Percentiles rank a stretch among this genome's conserved stretches.
These are phyloP conservation scores for Oxycera nigricornis DNA, from an alignment of 2,888 invertebrate genomes.

Conservation along the genomic window DNA sequence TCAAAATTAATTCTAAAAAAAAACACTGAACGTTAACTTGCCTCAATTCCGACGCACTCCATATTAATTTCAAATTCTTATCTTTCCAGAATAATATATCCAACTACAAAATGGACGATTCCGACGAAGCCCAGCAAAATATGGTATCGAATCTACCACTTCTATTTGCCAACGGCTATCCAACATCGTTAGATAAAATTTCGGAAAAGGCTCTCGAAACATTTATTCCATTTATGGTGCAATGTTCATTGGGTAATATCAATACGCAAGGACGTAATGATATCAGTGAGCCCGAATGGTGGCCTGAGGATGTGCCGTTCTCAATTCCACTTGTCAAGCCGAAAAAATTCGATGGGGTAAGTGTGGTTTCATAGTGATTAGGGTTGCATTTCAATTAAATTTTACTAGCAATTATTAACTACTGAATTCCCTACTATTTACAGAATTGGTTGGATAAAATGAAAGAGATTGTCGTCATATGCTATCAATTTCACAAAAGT, in stretches of 20 bases:
- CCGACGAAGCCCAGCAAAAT: conserved; percentile 53
- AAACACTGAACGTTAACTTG: no score
- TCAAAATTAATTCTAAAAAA: no score
- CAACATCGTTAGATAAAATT: conserved; percentile 71
- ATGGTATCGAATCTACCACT: conserved; percentile 79
- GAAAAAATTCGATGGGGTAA: conserved; percentile 62
- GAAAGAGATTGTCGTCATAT: conserved; percentile 71
- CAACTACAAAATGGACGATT: conserved; percentile 42
- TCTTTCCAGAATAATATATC: conserved; percentile 10
- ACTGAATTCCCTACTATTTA: conserved; percentile 37
- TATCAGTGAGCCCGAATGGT: conserved; percentile 71
- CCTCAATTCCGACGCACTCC: no score
- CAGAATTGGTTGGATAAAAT: conserved; percentile 69
- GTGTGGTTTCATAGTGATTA: conserved; percentile 46
- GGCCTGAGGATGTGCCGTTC: conserved; percentile 72
- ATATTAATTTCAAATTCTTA: no score
- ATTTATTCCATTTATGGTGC: conserved; percentile 78
- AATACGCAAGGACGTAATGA: conserved; percentile 60
- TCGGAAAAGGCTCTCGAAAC: conserved; percentile 70
- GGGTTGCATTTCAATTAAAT: neutral
- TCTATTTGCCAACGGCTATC: conserved; percentile 74
- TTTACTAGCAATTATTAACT: neutral
- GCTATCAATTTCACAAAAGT: conserved; percentile 76
- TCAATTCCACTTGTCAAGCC: conserved; percentile 71
- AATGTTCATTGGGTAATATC: conserved; percentile 75